These are phyloP conservation scores for Oasisia sp. DNA, from an alignment of 2,888 invertebrate genomes.

Conservation along the genomic window DNA sequence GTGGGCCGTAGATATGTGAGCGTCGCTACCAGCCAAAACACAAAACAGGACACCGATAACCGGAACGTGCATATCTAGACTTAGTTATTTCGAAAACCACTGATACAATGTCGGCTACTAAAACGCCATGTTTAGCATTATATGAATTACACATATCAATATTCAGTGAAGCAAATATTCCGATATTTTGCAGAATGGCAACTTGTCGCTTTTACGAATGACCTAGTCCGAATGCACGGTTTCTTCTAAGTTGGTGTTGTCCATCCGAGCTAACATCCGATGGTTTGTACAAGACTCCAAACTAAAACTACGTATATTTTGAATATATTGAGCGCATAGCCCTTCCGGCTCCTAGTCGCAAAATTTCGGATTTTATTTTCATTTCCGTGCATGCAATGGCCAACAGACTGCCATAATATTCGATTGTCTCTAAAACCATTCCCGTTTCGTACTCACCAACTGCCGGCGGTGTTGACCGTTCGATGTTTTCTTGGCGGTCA, in stretches of 20 bases:
- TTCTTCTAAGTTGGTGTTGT: too few species aligned
- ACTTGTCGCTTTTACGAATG: too few species aligned
- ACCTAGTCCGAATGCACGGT: too few species aligned
- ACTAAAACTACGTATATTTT: too few species aligned
- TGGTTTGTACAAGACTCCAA: too few species aligned
- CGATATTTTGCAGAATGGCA: not conserved
- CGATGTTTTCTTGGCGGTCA: not conserved
- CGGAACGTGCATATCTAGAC: not conserved
- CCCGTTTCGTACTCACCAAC: not conserved
- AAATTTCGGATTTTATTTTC: not conserved
- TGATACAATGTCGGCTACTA: not conserved
- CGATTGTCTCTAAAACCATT: not conserved
- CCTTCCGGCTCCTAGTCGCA: not conserved
- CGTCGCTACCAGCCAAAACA: too few species aligned
- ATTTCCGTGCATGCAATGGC: not conserved
- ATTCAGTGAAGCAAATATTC: not conserved
- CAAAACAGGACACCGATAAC: not conserved
- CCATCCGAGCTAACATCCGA: too few species aligned
- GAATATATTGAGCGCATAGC: too few species aligned
- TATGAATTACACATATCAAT: not conserved
- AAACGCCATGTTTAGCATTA: not conserved
- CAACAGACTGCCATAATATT: not conserved
- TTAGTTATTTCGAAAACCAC: not conserved
- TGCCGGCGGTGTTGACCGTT: not conserved
- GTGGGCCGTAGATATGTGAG: not conserved